These are phyloP conservation scores for Orbicella faveolata DNA, from an alignment of 64 coral and sea anemone genomes.

Conservation along the genomic window DNA sequence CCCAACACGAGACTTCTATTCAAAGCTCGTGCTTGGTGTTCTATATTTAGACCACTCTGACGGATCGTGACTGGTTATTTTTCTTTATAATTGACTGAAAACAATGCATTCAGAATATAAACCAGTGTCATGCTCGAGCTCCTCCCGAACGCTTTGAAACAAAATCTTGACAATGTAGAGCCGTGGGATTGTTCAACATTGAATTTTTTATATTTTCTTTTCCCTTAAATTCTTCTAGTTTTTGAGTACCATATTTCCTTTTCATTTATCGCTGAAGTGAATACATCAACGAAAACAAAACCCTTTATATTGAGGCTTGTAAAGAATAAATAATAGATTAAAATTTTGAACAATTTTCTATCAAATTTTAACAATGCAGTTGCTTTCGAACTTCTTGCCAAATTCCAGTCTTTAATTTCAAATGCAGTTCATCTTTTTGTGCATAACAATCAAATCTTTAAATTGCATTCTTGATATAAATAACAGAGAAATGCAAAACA, in stretches of 20 bases:
- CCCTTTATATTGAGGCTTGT: not conserved
- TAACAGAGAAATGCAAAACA: not conserved
- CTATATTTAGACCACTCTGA: not conserved
- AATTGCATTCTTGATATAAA: not conserved
- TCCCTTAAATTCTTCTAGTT: no score
- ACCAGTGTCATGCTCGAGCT: not conserved
- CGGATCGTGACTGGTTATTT: not conserved
- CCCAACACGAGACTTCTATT: not conserved
- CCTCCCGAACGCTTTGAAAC: not conserved
- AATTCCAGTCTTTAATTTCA: no score
- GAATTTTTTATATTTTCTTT: no score
- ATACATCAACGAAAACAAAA: no score
- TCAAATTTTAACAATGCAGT: not conserved
- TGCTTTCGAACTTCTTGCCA: no score
- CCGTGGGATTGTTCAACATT: no score
- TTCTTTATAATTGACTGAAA: not conserved
- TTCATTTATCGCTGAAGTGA: no score
- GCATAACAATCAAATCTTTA: not conserved
- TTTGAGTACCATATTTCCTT: no score
- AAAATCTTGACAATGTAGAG: not conserved
- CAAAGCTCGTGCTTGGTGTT: not conserved
- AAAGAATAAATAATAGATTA: conserved; percentile 22
- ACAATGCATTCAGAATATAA: not conserved
- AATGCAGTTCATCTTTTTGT: not conserved
- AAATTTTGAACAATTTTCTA: not conserved